Evolutionary conservation across 2,113 vertebrate genomes (phyloP), one percentile per base, ranked within the genome.

Genomic region (Amphiprion ocellaris): DNA sequence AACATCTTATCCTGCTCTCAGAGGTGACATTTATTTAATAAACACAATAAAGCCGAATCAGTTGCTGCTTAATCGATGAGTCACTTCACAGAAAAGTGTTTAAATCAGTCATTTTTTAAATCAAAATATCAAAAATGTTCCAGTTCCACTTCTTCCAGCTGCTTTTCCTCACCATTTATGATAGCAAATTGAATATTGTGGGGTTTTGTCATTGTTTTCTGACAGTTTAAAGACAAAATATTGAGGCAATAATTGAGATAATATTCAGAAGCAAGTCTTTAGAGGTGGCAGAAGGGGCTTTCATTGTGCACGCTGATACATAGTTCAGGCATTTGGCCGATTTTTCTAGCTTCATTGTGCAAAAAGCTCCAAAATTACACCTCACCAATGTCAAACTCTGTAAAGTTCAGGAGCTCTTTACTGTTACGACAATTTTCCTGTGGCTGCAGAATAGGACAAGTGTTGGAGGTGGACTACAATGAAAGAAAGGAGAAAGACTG

Each of bases 401-500:
- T 37, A 71, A 74, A 23, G 12, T 33, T n/a, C 39, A 61, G 23
- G 5, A 15, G 68, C 59, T 70, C 77, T 85, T 54, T 21, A 56
- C 37, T 44, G 21, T 19, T 9, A 5, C 9, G 69, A 55, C 33
- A 15, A 58, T 60, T 10, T 63, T 26, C 47, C n/a, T 59, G 44
- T 11, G 47, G 41, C 23, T 62, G 63, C 59, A 24, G 30, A 67
- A 47, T 33, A 6, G 19, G 6, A 60, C 46, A n/a, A 44, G 55
- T 41, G 47, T 30, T 70, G 58, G 28, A 68, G 28, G 37, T 60
- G 50, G 24, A 66, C 72, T 61, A 50, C 68, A 83, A 56, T 61
- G 23, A 70, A 47, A 66, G 24, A 81, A 66, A 70, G 6, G 14
- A 74, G 46, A 54, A 33, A 66, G 56, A 52, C 11, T 24, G 46